Evolutionary conservation across 2,797 vertebrate species (phyloP), one percentile per base, ranked within the genome.

Genomic region (Decapterus maruadsi): DNA sequence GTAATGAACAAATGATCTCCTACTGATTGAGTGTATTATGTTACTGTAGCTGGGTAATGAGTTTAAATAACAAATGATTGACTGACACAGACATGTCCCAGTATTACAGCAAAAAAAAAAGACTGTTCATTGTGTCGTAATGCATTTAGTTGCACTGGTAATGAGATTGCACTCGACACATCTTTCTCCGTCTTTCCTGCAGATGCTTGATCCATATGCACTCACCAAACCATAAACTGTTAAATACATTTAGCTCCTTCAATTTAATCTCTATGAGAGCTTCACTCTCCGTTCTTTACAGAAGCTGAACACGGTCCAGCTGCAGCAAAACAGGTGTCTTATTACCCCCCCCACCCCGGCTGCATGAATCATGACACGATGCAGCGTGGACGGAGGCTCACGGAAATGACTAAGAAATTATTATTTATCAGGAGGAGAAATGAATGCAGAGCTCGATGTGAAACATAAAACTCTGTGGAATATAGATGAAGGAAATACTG

Each of bases 201-300:
- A 63, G 72, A 83, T 36, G 14, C 80, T 68, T 22, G 3, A 65
- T 55, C 73, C 72, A 17, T 38, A 40, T 91, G 83, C 87, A 87
- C 90, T 92, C 80, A 69, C 73, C 78, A 83, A 40, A 36, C 34
- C 90, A 92, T 83, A 82, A 89, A 93, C 89, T 82, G 83, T 87
- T 87, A 89, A 90, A 92, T 75, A 87, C 91, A 82, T 90, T 93
- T 90, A 80, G 73, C 80, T 81, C 50, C 84, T 85, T 89, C 85
- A 85, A 89, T 92, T 91, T 85, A 94, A 93, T 94, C 93, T 93
- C 80, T 20, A 71, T 81, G 86, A 94, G 84, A 94, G 94, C 90
- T 81, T 78, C 77, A 84, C 88, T 90, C 64, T 90, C 62, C 8
- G 59, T 70, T 77, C 78, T 36, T 80, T 22, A 69, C 34, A 22